Evolutionary conservation across 2,888 invertebrate species (phyloP), one percentile per base, ranked within the genome.

Genomic region (Mesopsocus fuscifrons): DNA sequence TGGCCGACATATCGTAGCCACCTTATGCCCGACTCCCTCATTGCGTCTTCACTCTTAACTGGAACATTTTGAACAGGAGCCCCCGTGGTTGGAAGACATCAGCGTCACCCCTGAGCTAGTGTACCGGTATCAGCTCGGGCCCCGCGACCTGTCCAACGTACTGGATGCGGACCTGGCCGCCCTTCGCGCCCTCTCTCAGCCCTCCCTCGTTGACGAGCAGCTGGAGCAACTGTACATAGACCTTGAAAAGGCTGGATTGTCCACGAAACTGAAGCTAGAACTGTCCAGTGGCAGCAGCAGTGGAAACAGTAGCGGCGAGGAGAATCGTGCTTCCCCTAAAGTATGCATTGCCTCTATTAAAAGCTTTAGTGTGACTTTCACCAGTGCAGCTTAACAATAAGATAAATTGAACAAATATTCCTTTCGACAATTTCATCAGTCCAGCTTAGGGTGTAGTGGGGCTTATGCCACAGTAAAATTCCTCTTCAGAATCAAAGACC

Each of bases 141-240:
- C 68, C 0, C 71, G 68, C 51, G 60, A 66, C 4, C 49, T 73
- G 47, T 65, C 70, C 9, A 74, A 75, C 43, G 71, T 77, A 2
- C 59, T 82, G n/a, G 55, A 64, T 48, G 60, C 66, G 2, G 81
- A 83, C 53, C 59, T 69, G 52, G 57, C 69, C 43, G 63, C 64
- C 41, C 61, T 82, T 20, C 61, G 61, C 41, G 57, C 55, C 3
- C 57, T 74, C 1, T 62, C 67, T 48, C 75, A 75, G 71, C 75
- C 82, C 0, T 51, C 63, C 2, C 50, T 77, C 51, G 79, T 83
- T 1, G 77, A 77, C 53, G 76, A 80, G 44, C 83, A 83, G 57
- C 57, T 84, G 17, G 66, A 63, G 30, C 78, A 79, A 52, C 59
- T 81, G 3, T 80, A 78, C 53, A 51, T 69, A 23, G 80, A 81